phyloP scores from a whole-genome alignment of 2,113 vertebrate genomes.

The Rhadina sibilatrix region DNA sequence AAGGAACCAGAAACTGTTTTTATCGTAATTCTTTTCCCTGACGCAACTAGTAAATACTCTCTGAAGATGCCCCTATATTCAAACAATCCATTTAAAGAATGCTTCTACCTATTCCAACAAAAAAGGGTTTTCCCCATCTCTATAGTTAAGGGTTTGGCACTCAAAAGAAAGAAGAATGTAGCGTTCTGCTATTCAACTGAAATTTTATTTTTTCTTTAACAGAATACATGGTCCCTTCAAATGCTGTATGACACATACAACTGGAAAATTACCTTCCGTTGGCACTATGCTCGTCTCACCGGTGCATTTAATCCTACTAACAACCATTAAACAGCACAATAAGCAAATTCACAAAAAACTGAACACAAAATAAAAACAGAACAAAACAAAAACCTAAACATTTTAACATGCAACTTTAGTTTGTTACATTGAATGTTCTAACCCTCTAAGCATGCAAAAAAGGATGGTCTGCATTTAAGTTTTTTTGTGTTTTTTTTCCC shows the following conservation, averaged over 20 bases:
- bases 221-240: slow-evolving; percentile 82
- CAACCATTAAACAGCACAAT: slow-evolving; percentile 80
- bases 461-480: slow-evolving; percentile 81
- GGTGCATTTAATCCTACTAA: slow-evolving; percentile 79
- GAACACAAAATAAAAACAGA: slow-evolving; percentile 73
- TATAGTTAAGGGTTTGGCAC: slow-evolving; percentile 75
- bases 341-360: slow-evolving; percentile 82
- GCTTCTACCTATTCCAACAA: slow-evolving; percentile 50
- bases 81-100: slow-evolving; percentile 41
- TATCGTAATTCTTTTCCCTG: slow-evolving; percentile 16
- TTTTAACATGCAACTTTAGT: slow-evolving; percentile 86
- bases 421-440: slow-evolving; percentile 85
- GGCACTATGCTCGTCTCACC: slow-evolving; percentile 79
- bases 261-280: slow-evolving; percentile 78
- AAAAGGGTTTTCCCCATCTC: slow-evolving; percentile 37
- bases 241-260: slow-evolving; percentile 84
- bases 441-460: slow-evolving; percentile 86
- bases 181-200: slow-evolving; percentile 47
- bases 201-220: slow-evolving; percentile 48
- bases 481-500: slow-evolving; percentile 34
- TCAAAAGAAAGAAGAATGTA: slow-evolving; percentile 68
- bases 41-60: slow-evolving; percentile 36
- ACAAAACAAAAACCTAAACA: slow-evolving; percentile 78
- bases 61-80: slow-evolving; percentile 26
- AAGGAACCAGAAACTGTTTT: slow-evolving; percentile 81